A percentile compares a stretch with the other conserved stretches of the same genome.
Evolutionary conservation across 2,797 vertebrate genomes (phyloP).

Genomic region (Uromys caudimaculatus): DNA sequence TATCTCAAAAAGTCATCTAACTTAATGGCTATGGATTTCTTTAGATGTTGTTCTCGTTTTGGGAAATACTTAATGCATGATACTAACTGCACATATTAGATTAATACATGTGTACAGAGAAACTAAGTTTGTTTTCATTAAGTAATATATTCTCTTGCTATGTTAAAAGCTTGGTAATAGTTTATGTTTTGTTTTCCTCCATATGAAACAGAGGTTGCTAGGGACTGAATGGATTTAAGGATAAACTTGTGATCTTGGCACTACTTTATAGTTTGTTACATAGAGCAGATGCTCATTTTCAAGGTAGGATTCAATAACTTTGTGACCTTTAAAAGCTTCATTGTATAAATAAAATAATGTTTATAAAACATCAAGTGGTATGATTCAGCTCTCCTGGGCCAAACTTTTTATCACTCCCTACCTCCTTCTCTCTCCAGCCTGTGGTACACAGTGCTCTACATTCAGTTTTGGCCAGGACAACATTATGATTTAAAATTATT

Average conservation of each 20-base stretch:
- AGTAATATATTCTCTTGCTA: neutral
- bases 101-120: neutral
- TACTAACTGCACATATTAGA: neutral
- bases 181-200: neutral
- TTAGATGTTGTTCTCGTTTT: neutral
- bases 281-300: neutral
- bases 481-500: neutral
- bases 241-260: neutral
- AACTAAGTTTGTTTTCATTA: conserved; percentile 40
- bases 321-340: conserved; percentile 42
- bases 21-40: neutral
- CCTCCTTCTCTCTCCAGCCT: neutral
- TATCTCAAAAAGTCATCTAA: conserved; percentile 48
- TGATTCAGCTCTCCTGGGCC: neutral
- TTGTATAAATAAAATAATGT: neutral
- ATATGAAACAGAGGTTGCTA: neutral
- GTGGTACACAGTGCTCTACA: neutral
- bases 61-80: neutral
- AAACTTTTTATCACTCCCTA: neutral
- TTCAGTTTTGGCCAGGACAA: neutral
- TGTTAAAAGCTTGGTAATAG: neutral
- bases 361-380: neutral
- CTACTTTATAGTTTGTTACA: neutral
- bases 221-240: neutral
- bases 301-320: neutral